Percentiles rank a stretch among this genome's conserved stretches.
phyloP scores from a whole-genome alignment of 1,140 invertebrate species.

The Neocloeon triangulifer region DNA sequence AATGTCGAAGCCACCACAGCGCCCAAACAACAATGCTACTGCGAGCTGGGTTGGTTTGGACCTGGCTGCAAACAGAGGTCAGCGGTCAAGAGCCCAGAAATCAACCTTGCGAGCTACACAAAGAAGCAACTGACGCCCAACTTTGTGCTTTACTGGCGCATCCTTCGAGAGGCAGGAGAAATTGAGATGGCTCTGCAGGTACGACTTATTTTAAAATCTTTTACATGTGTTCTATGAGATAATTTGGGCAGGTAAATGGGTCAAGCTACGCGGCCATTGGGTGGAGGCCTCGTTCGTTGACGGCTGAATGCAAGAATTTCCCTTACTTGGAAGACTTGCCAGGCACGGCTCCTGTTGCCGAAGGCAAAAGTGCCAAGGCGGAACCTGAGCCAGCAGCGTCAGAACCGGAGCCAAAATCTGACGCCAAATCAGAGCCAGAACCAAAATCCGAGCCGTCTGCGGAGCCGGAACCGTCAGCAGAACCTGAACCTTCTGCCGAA shows the following conservation, averaged over 20 bases:
- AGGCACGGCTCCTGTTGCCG: conserved; percentile 5
- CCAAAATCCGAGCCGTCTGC: conserved; percentile 13
- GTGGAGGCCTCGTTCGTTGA: conserved; percentile 50
- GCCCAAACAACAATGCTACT: conserved; percentile 71
- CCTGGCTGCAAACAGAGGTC: conserved; percentile 45
- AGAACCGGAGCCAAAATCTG: conserved; percentile 15
- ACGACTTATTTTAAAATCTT: no score
- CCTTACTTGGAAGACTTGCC: conserved; percentile 19
- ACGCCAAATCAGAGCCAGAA: conserved; percentile 18
- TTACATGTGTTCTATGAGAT: no score
- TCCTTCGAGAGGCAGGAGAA: conserved; percentile 55
- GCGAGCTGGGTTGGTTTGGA: conserved; percentile 66
- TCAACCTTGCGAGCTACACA: conserved; percentile 42
- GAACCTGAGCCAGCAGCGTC: conserved; percentile 19
- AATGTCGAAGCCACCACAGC: conserved; percentile 52
- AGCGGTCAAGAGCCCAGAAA: conserved; percentile 31
- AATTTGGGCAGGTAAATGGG: no score
- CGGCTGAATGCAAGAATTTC: conserved; percentile 49
- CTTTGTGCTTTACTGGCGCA: conserved; percentile 59
- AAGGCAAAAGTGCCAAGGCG: conserved; percentile 17
- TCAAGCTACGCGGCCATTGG: conserved; percentile 69
- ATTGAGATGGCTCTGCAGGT: conserved; percentile 45
- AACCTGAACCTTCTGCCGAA: conserved; percentile 11
- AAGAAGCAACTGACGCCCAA: conserved; percentile 42
- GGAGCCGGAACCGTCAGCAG: conserved; percentile 11